Conservation (phyloP, 2,797 vertebrate genomes). For the Poeciliopsis presidionis region DNA sequence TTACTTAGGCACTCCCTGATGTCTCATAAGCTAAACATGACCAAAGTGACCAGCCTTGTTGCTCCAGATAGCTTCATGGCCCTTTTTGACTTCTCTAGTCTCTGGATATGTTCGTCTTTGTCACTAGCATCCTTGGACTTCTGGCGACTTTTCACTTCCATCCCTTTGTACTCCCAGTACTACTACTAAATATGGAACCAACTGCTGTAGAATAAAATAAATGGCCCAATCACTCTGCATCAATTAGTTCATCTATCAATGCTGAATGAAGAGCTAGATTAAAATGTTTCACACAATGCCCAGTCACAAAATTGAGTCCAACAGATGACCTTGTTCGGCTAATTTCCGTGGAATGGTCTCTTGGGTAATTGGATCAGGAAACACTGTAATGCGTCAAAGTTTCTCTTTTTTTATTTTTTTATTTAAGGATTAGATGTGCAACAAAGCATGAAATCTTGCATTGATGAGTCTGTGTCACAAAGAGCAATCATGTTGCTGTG, state of each 20-base stretch:
- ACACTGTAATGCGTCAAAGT: constrained; percentile 14
- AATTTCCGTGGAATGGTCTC: constrained; percentile 36
- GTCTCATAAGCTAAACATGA: constrained; percentile 51
- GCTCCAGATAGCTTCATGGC: constrained; percentile 12
- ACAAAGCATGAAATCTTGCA: not conserved
- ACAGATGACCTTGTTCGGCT: constrained; percentile 59
- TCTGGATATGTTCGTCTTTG: constrained; percentile 12
- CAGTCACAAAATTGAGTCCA: constrained; percentile 40
- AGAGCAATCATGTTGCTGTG: not conserved
- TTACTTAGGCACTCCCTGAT: constrained; percentile 38
- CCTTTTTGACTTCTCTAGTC: constrained; percentile 20
- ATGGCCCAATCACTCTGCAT: constrained; percentile 79
- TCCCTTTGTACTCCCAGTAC: constrained; percentile 48
- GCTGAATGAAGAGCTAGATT: constrained; percentile 62
- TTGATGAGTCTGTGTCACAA: not conserved
- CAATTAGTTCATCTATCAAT: constrained; percentile 85
- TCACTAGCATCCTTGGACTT: constrained; percentile 32
- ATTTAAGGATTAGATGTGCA: not conserved
- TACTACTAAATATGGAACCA: constrained; percentile 76
- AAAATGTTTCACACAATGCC: constrained; percentile 43
- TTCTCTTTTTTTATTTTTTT: constrained; percentile 43
- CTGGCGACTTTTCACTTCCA: constrained; percentile 41
- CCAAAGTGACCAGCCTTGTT: constrained; percentile 38
- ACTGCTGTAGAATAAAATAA: constrained; percentile 74
- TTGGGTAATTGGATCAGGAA: constrained; percentile 34